Evolutionary conservation across 2,888 invertebrate genomes (phyloP).

Genomic region (Apamea anceps): DNA sequence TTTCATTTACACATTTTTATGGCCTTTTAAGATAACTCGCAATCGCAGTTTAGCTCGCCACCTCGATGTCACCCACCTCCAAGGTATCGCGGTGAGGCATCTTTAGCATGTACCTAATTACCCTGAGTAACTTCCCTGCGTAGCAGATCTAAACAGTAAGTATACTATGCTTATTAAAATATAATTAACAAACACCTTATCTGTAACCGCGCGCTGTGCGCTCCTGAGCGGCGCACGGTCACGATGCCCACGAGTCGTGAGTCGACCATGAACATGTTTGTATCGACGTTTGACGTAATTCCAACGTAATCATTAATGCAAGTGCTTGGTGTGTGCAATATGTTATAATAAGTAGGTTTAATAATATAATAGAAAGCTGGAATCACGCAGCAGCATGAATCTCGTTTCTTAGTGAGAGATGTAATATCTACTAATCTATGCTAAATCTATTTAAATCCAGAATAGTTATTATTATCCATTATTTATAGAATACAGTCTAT

Average conservation of each 20-base stretch:
- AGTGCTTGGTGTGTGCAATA: constrained; percentile 3
- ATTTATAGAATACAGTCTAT: not conserved
- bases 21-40: not conserved
- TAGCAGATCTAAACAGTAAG: constrained; percentile 9
- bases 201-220: constrained; percentile 9
- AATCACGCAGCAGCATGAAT: not conserved
- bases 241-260: not conserved
- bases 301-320: constrained; percentile 12
- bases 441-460: not conserved
- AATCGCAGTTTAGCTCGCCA: not conserved
- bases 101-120: no score
- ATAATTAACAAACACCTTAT: constrained; percentile 36
- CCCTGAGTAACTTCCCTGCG: not conserved
- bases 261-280: constrained; percentile 52
- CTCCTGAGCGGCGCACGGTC: constrained; percentile 23
- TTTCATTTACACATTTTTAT: not conserved
- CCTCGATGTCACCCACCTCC: not conserved
- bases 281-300: constrained; percentile 41
- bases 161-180: not conserved
- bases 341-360: not conserved
- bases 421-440: not conserved
- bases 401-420: not conserved
- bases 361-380: not conserved
- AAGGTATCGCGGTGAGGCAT: not conserved
- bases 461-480: not conserved